phyloP scores from a whole-genome alignment of 2,888 invertebrate genomes.

The Xestoiulus laeticollis region DNA sequence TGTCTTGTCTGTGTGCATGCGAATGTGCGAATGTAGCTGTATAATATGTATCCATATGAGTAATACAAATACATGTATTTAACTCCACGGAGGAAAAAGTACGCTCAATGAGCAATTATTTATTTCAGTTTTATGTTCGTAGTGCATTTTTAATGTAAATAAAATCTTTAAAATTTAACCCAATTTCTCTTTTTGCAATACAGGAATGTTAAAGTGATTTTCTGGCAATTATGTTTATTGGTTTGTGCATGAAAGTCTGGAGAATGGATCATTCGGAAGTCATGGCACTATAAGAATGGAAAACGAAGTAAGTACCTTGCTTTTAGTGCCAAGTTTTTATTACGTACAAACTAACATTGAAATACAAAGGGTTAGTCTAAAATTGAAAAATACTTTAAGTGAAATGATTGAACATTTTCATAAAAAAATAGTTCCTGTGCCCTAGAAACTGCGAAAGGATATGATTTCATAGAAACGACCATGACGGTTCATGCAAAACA shows the following conservation, averaged over 20 bases:
- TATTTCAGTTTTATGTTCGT: conserved; percentile 42
- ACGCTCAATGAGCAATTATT: conserved; percentile 51
- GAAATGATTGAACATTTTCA: too few relatives aligned
- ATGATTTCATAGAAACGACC: too few relatives aligned
- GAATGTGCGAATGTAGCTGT: neutral
- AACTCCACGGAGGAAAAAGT: conserved; percentile 39
- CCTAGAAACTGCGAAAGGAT: too few relatives aligned
- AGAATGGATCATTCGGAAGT: neutral
- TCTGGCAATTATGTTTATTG: neutral
- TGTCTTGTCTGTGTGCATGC: neutral
- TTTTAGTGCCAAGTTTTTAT: too few relatives aligned
- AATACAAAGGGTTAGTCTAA: too few relatives aligned
- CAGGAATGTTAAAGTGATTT: neutral
- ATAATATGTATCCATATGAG: neutral
- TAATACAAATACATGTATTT: neutral
- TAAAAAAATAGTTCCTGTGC: too few relatives aligned
- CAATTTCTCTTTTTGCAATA: neutral
- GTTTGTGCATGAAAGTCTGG: neutral
- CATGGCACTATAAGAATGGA: neutral
- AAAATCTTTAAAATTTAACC: conserved; percentile 11
- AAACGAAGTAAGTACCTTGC: too few relatives aligned
- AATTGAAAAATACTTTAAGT: too few relatives aligned
- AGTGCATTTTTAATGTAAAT: conserved; percentile 19
- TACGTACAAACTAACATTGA: too few relatives aligned
- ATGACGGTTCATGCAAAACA: too few relatives aligned